Conservation (phyloP, 92 coral and sea anemone genomes). For the Metridium senile region DNA sequence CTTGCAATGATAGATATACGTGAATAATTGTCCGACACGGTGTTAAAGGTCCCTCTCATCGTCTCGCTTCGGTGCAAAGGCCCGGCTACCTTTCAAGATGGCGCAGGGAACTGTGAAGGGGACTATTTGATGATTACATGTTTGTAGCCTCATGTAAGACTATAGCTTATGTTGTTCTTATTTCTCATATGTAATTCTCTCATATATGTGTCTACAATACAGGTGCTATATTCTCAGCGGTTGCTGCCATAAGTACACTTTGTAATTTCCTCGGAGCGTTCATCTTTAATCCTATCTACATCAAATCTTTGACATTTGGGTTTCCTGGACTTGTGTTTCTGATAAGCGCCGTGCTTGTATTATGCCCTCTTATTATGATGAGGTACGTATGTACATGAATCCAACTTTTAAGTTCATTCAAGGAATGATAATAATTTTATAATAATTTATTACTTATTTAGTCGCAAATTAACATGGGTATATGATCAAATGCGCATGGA, state of each 20-base stretch:
- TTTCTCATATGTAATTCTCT: not conserved
- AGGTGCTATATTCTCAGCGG: constrained; percentile 79
- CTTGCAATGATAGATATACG: no score
- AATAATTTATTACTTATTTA: no score
- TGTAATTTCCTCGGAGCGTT: constrained; percentile 72
- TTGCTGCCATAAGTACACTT: constrained; percentile 68
- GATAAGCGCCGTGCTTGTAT: constrained; percentile 46
- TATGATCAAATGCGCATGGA: no score
- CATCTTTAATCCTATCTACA: constrained; percentile 70
- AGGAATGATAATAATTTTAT: not conserved
- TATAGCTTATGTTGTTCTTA: not conserved
- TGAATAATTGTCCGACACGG: no score
- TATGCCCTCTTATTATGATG: constrained; percentile 60
- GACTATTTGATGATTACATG: no score
- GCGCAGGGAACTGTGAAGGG: no score
- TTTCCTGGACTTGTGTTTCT: constrained; percentile 80
- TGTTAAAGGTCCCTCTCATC: no score
- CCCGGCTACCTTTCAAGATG: no score
- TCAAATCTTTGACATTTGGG: constrained; percentile 55
- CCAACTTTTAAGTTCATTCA: not conserved
- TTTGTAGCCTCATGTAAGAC: no score
- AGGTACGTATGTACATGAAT: constrained; percentile 35
- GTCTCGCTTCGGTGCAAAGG: no score
- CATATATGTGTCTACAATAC: not conserved
- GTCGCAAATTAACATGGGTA: no score